Percentiles rank a stretch among this genome's conserved stretches.
These are phyloP conservation scores for Nyctalus aviator DNA, from an alignment of 2,797 vertebrate genomes.

Conservation along the genomic window DNA sequence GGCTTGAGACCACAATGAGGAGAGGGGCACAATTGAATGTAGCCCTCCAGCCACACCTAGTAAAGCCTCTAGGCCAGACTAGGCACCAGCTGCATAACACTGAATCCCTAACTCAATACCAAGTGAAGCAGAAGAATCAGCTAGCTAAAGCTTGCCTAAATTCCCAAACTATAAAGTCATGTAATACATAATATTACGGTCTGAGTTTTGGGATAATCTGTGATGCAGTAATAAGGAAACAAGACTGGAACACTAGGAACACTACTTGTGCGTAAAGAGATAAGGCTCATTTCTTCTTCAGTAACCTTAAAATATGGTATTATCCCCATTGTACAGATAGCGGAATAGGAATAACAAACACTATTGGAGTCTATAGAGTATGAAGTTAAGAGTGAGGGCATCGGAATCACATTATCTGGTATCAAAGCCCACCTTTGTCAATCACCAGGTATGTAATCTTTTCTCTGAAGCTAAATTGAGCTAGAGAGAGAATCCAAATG, in stretches of 20 bases:
- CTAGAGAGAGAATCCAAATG: background rate
- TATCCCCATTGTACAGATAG: background rate
- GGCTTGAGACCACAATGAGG: background rate
- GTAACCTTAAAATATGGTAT: background rate
- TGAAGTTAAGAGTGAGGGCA: background rate
- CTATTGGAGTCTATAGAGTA: background rate
- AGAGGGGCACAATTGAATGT: background rate
- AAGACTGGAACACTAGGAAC: background rate
- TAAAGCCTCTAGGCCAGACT: background rate
- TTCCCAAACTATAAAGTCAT: background rate
- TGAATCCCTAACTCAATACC: too few relatives aligned
- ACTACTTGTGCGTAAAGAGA: background rate
- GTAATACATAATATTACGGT: background rate
- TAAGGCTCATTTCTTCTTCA: conserved; percentile 9
- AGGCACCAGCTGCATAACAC: background rate
- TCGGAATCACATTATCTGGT: background rate
- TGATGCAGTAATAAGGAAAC: background rate
- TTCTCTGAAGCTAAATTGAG: background rate
- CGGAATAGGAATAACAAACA: background rate
- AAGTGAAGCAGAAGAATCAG: background rate
- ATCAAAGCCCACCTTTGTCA: background rate
- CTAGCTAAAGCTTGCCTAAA: background rate
- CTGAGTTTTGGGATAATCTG: background rate
- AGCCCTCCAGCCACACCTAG: background rate
- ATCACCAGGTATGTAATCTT: background rate